These are phyloP conservation scores for Nephotettix cincticeps DNA, from an alignment of 1,140 invertebrate species.

Conservation along the genomic window DNA sequence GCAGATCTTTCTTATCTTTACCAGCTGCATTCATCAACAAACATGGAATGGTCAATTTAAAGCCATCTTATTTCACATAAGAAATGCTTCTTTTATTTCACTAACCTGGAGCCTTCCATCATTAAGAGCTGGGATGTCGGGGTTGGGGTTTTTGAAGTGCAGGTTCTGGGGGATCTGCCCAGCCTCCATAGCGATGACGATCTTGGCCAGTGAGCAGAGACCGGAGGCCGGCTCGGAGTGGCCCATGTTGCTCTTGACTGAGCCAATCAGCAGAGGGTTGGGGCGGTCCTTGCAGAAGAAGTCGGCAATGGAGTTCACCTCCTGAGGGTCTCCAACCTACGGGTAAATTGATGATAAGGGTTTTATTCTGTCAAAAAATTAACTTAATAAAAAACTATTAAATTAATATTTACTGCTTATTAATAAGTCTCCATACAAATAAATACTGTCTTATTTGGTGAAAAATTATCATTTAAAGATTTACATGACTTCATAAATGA, in stretches of 20 bases:
- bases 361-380: too few species aligned
- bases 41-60: too few species aligned
- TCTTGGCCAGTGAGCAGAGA: slow-evolving; percentile 84
- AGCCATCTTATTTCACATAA: too few species aligned
- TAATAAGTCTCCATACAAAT: too few species aligned
- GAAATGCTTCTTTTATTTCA: too few species aligned
- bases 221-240: slow-evolving; percentile 95
- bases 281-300: slow-evolving; percentile 86
- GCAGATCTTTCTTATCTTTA: too few species aligned
- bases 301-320: slow-evolving; percentile 90
- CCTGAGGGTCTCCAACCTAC: slow-evolving; percentile 87
- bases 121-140: slow-evolving; percentile 80
- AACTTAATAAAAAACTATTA: too few species aligned
- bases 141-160: slow-evolving; percentile 84
- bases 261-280: slow-evolving; percentile 84
- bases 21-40: too few species aligned
- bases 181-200: slow-evolving; percentile 88
- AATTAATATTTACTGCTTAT: too few species aligned
- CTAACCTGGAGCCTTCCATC: slow-evolving; percentile 79
- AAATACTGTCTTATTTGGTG: too few species aligned
- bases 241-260: slow-evolving; percentile 98
- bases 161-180: slow-evolving; percentile 87
- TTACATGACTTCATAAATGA: too few species aligned
- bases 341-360: slow-evolving; percentile 7
- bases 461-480: too few species aligned